Evolutionary conservation across 2,113 vertebrate genomes (phyloP), one percentile per base, ranked within the genome.

Genomic region (Albula goreensis): DNA sequence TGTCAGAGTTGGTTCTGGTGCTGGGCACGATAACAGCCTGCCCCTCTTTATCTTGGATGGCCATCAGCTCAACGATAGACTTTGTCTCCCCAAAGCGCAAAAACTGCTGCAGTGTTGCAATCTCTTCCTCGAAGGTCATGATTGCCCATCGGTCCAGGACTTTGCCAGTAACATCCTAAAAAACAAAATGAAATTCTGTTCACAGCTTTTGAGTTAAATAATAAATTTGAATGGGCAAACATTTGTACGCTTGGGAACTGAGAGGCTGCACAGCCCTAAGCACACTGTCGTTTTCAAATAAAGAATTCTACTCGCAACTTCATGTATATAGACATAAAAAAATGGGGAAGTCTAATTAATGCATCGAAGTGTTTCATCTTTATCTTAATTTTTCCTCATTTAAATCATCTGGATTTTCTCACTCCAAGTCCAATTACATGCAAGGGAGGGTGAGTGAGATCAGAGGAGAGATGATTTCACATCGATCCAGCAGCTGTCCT

Each of bases 81-180:
- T 99, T 99, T 8, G 98, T 99, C 93, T 99, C 98, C 19, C 98
- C 98, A 84, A 99, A 99, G 57, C 98, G 98, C 85, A 99, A 96
- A 90, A 99, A 99, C 91, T 99, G 98, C 91, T 98, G 98, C 91
- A 99, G 88, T 0, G 98, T 97, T 49, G 97, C 97, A 56, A 98
- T 94, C 91, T 99, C 98, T 84, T 99, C 98, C 90, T 99, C 98
- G 12, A 96, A 96, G 12, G 96, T 99, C 98, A 99, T 99, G 92
- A 99, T 98, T 87, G 96, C 97, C 98, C 98, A 99, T 81, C 98
- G 97, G 90, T 99, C 98, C 91, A 99, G 87, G 78, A 99, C 98
- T 89, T 99, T 99, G 53, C 98, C 98, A 0, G 98, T 96, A 2
- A 96, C 96, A 93, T 99, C 98, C 98, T 99, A 84, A 78, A 91